Conservation (phyloP, 2,113 vertebrate genomes). For the Tringa solitaria region DNA sequence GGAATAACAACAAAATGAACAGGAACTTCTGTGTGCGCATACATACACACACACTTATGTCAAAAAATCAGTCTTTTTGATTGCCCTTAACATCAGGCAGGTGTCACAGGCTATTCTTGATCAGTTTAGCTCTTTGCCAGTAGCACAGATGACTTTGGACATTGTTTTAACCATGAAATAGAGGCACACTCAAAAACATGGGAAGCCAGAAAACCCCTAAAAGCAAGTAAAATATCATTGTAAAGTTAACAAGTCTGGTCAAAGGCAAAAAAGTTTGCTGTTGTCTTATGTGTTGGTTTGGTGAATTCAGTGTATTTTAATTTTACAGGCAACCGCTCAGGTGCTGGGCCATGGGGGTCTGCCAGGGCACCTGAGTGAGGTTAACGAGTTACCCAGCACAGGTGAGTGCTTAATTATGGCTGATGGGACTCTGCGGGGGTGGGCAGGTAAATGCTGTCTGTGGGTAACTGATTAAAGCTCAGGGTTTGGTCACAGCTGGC, state of each 20-base stretch:
- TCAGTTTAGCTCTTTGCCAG: background rate
- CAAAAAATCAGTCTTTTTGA: background rate
- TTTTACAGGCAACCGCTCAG: background rate
- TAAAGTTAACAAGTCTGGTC: background rate
- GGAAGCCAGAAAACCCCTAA: background rate
- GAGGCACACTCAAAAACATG: background rate
- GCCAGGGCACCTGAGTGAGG: background rate
- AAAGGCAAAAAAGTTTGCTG: background rate
- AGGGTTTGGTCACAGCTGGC: rapidly evolving
- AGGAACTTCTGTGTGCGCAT: background rate
- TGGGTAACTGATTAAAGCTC: background rate
- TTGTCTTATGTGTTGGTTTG: background rate
- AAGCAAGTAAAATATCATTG: background rate
- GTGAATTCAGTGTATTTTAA: background rate
- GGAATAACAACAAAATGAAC: background rate
- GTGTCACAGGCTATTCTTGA: background rate
- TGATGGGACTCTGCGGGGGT: background rate
- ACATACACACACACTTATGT: background rate
- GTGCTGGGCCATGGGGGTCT: background rate
- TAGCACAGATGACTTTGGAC: background rate
- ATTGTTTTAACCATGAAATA: background rate
- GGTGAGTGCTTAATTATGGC: background rate
- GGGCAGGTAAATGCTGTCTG: background rate
- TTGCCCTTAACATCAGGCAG: background rate
- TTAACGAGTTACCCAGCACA: background rate